Base-by-base conservation (phyloP, 2,113 vertebrate species). In the Hemiprocne comata region DNA sequence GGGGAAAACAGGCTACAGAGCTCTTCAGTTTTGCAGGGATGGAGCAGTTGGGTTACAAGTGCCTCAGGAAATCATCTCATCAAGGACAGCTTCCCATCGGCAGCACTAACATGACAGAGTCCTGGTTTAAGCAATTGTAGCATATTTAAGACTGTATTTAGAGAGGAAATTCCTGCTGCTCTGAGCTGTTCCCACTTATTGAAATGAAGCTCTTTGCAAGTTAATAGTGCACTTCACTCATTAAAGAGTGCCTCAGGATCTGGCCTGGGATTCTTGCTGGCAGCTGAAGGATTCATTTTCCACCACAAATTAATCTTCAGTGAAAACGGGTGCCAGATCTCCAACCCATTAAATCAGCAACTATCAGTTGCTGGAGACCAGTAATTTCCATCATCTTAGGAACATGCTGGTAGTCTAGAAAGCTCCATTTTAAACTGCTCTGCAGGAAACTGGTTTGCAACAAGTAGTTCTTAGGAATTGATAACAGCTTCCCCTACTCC, bases 111-210 rank as follows among this genome's bases (percentile, higher is more conserved):
- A 8, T 8, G 54, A 24, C 50, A 50, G 34, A 71, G 40, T 6
- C 40, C 58, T 46, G 36, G 33, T 54, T 87, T 70, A 34, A 84
- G 60, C 61, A 62, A 5, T 2, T 40, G 21, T 66, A 50, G 18
- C 29, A 6, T 11, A 57, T 57, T 89, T 71, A 38, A 69, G 34
- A 11, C 91, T 61, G 75, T 46, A 38, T 89, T 91, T 64, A 78
- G 77, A 55, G 80, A 87, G 18, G n/a, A 77, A 93, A 77, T 25
- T 42, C 62, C 74, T 60, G 55, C 92, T 89, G 55, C 81, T 74
- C 77, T 33, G n/a, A 91, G 85, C 70, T 12, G 66, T 44, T 78
- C 29, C 69, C 53, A 2, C 26, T 64, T 10, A 40, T 1, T 81
- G 76, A 46, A 66, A 91, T 24, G 26, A 67, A 89, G 70, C 42